Conservation (phyloP, 2,797 vertebrate genomes). For the Sebastes itinus region DNA sequence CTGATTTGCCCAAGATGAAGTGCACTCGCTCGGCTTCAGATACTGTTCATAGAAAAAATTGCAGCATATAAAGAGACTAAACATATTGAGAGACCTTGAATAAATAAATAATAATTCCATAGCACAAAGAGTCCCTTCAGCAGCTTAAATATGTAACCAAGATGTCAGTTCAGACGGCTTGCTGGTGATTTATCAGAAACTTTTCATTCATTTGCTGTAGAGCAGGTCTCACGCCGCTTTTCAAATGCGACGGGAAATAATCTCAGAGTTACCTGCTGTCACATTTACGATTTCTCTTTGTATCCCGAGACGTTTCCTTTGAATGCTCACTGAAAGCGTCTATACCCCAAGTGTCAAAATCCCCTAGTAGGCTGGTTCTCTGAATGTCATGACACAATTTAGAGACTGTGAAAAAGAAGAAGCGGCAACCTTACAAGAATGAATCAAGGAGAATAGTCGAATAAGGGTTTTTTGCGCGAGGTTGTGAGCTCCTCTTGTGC, state of each 20-base stretch:
- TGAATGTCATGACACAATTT: conserved; percentile 9
- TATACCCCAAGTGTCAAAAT: conserved; percentile 5
- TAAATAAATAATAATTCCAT: conserved; percentile 6
- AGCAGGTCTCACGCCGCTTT: background rate
- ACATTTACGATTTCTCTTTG: conserved; percentile 12
- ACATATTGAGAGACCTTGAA: background rate
- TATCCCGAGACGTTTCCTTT: conserved; percentile 13
- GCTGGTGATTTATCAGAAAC: conserved; percentile 5
- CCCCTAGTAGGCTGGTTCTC: conserved; percentile 4
- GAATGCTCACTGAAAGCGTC: conserved; percentile 6
- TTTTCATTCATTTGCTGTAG: conserved; percentile 6
- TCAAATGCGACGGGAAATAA: conserved; percentile 8
- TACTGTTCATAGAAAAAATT: background rate
- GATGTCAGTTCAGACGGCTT: conserved; percentile 9
- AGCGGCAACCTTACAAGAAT: background rate
- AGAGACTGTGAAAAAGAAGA: conserved; percentile 9
- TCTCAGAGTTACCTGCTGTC: conserved; percentile 20
- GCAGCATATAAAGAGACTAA: background rate
- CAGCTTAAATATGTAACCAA: conserved; percentile 2
- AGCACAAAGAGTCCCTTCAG: background rate
- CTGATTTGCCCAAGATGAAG: background rate
- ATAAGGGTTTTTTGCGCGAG: background rate
- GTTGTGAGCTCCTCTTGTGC: background rate
- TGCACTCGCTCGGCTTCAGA: background rate
- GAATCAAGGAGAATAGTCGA: background rate